Evolutionary conservation across 2,888 invertebrate genomes (phyloP), one percentile per base, ranked within the genome.

Genomic region (Helleia helle): DNA sequence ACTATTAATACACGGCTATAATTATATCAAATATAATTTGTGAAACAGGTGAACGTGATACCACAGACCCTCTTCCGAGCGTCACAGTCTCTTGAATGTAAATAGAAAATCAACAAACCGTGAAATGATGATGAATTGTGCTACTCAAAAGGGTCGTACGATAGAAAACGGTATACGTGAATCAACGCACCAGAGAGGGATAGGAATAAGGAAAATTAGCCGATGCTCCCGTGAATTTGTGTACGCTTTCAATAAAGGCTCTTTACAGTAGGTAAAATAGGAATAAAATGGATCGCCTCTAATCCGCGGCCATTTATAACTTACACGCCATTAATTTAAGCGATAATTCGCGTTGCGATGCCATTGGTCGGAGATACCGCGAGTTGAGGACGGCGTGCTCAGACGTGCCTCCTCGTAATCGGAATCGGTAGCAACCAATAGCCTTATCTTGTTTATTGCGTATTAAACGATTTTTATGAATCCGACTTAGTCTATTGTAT

Each of bases 91-190:
- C 43, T 50, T 47, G 42, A 38, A 48, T 47, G 37, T 84, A 76
- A 83, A 85, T 85, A 67, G 72, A 73, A 77, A 80, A 71, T 65
- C 85, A 84, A 70, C 69, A 75, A 84, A 81, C 79, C 84, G 85
- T 73, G 73, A 84, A 86, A 86, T 69, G 79, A 86, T 85, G 86
- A 86, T 85, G 84, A 85, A 86, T 86, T 71, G 81, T 61, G 61
- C 56, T 56, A 52, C 60, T 65, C 66, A 69, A 70, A 76, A 74
- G 79, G 73, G 72, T 71, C 69, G 66, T 52, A 50, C 54, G 66
- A 76, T 55, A 44, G 74, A 67, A 66, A 76, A 54, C 56, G 62
- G 44, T 43, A 49, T 53, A 60, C 40, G 46, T 42, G 38, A 39
- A 39, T 18, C 49, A n/a, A 36, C 45, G 53, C 18, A 70, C 49